Evolutionary conservation across 2,888 invertebrate genomes (phyloP).

Genomic region (Leptopilina drosophilae): DNA sequence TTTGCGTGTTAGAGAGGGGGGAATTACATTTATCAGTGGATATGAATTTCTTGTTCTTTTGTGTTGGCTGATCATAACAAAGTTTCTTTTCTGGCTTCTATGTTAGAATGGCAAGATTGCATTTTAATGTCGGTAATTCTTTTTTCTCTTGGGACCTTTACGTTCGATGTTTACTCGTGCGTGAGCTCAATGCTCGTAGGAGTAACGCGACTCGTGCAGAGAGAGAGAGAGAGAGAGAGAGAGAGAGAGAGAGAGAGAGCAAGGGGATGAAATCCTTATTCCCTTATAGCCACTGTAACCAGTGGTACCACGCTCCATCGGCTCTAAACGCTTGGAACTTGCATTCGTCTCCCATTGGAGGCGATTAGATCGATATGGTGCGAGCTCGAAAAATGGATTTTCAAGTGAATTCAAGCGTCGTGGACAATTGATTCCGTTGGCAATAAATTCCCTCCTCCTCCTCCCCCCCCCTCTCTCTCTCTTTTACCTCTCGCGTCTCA

Average conservation of each 20-base stretch:
- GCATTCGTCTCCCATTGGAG: conserved; percentile 47
- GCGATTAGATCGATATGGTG: conserved; percentile 57
- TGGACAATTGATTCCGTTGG: conserved; percentile 57
- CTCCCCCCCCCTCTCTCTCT: not conserved
- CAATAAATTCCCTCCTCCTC: conserved; percentile 52
- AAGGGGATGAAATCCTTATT: conserved; percentile 49
- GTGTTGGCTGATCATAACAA: not conserved
- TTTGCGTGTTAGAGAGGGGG: too few species aligned
- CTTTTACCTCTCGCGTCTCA: not conserved
- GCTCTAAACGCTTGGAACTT: conserved; percentile 47
- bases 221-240: not conserved
- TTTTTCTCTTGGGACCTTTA: conserved; percentile 44
- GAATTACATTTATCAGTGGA: too few species aligned
- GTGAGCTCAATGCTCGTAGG: conserved; percentile 41
- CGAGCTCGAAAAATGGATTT: conserved; percentile 57
- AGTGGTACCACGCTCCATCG: conserved; percentile 46
- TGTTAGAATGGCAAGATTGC: conserved; percentile 29
- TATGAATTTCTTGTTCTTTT: too few species aligned
- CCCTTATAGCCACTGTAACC: conserved; percentile 47
- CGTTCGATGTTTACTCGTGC: conserved; percentile 49
- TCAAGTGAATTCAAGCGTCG: conserved; percentile 55
- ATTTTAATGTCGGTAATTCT: conserved; percentile 44
- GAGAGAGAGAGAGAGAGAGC: too few species aligned
- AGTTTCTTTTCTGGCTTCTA: not conserved
- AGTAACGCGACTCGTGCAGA: conserved; percentile 28